Evolutionary conservation across 2,113 vertebrate species (phyloP).

Genomic region (Syngnathus typhle): DNA sequence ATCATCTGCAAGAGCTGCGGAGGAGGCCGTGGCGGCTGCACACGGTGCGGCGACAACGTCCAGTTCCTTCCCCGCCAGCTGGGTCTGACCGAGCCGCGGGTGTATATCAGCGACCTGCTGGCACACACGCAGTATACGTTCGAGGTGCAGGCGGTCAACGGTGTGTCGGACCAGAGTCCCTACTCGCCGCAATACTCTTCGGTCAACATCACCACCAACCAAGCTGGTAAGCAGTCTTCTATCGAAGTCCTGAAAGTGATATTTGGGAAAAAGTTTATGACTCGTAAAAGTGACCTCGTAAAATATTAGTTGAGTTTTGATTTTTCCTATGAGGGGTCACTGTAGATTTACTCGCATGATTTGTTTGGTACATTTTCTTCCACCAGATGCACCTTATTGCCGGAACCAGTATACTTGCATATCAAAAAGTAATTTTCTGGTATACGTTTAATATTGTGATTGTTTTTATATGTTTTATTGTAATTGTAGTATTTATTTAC

Average conservation of each 20-base stretch:
- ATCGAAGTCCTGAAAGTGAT: background rate
- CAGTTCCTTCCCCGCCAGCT: slow-evolving; percentile 92
- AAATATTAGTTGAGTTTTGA: too few species aligned
- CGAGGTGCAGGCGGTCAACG: slow-evolving; percentile 95
- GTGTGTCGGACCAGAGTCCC: slow-evolving; percentile 95
- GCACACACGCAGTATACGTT: slow-evolving; percentile 98
- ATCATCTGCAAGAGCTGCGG: slow-evolving; percentile 98
- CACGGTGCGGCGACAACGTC: slow-evolving; percentile 94
- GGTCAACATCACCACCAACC: slow-evolving; percentile 98
- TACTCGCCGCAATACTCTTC: slow-evolving; percentile 92
- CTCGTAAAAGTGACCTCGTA: too few species aligned
- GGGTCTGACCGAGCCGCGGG: slow-evolving; percentile 83
- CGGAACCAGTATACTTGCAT: too few species aligned
- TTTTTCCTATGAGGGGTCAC: too few species aligned
- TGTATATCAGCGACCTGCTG: slow-evolving; percentile 93
- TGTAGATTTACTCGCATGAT: too few species aligned
- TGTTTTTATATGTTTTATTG: too few species aligned
- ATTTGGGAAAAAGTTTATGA: background rate
- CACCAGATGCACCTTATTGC: too few species aligned
- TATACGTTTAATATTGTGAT: too few species aligned
- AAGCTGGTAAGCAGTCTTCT: slow-evolving; percentile 83
- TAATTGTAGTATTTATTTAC: too few species aligned
- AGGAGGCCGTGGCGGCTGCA: slow-evolving; percentile 84
- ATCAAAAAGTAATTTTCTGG: too few species aligned
- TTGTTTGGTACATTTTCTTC: too few species aligned